phyloP scores from a whole-genome alignment of 1,140 invertebrate species.

The Manduca sexta region DNA sequence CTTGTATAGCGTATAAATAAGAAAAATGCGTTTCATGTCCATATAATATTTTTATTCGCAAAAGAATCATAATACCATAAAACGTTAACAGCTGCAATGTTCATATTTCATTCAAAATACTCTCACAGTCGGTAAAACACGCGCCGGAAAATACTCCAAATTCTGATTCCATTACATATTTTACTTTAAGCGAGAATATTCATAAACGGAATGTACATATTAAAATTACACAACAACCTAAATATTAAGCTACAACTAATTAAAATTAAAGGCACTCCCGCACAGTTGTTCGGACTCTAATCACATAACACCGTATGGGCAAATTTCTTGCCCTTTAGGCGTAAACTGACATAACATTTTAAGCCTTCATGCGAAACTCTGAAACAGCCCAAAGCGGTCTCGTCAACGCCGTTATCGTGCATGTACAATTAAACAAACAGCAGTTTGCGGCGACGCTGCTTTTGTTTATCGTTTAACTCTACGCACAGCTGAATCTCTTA shows the following conservation, averaged over 20 bases:
- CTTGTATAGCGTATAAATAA: too few species aligned
- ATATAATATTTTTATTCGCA: too few species aligned
- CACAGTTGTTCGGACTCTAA: constrained; percentile 13
- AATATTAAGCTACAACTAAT: constrained; percentile 7
- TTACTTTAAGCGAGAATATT: not conserved
- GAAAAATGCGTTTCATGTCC: too few species aligned
- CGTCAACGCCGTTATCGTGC: constrained; percentile 48
- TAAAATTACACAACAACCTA: constrained; percentile 4
- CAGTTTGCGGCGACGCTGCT: constrained; percentile 45
- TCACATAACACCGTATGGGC: constrained; percentile 10
- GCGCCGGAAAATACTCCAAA: too few species aligned
- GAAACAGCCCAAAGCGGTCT: constrained; percentile 16
- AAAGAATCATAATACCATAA: too few species aligned
- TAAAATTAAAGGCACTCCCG: constrained; percentile 14
- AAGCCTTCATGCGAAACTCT: constrained; percentile 19
- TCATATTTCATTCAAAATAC: too few species aligned
- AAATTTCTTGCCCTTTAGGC: constrained; percentile 17
- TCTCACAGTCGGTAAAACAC: too few species aligned
- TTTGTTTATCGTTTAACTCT: constrained; percentile 58
- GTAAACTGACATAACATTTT: constrained; percentile 25
- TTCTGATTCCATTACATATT: too few species aligned
- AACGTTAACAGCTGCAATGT: too few species aligned
- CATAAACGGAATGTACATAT: constrained; percentile 7
- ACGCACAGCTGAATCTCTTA: constrained; percentile 55
- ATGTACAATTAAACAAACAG: constrained; percentile 62